Base-by-base conservation (phyloP, 2,888 invertebrate genomes). In the Xestia c-nigrum region DNA sequence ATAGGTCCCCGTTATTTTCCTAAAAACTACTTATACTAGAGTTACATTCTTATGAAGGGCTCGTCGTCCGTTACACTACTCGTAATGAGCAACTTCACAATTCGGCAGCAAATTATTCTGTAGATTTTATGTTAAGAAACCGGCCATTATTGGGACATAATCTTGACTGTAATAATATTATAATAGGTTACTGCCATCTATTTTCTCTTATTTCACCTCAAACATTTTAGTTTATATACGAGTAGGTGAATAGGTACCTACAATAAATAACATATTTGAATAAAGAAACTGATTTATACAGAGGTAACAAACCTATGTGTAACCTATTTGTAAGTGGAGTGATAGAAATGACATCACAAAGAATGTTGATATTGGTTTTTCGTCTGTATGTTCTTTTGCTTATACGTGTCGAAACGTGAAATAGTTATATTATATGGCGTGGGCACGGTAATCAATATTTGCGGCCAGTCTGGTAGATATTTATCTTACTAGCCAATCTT, bases 371-470 rank as follows among this genome's bases (percentile, higher is more conserved):
- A 40, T 47, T 70, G 55, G 43, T n/a, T 43, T 65, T 72, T 40
- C 72, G 38, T 50, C 14, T 64, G 3, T 16, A 55, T 59, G 4
- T 7, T 3, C 12, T 66, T 52, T 81, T 9, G 9, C 24, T 38
- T 19, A 47, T 14, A 31, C 47, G 59, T 68, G 57, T 47, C 10
- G 64, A 31, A 80, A 47, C 31, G 50, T 40, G 19, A 47, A 57
- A n/a, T 46, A 59, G 43, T 52, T 76, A 47, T 40, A 31, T n/a
- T 10, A 40, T 10, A 14, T 14, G 59, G n/a, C 46, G 63, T 72
- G 59, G 67, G 77, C n/a, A 50, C 31, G 46, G 5, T 31, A 10
- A n/a, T 46, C n/a, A 71, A 71, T 82, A 71, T 76, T 71, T 63
- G 31, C 12, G 50, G 38, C 19, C n/a, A 75, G 52, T 16, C 46